Evolutionary conservation across 1,140 invertebrate genomes (phyloP), one percentile per base, ranked within the genome.

Genomic region (Meteorus sp.): DNA sequence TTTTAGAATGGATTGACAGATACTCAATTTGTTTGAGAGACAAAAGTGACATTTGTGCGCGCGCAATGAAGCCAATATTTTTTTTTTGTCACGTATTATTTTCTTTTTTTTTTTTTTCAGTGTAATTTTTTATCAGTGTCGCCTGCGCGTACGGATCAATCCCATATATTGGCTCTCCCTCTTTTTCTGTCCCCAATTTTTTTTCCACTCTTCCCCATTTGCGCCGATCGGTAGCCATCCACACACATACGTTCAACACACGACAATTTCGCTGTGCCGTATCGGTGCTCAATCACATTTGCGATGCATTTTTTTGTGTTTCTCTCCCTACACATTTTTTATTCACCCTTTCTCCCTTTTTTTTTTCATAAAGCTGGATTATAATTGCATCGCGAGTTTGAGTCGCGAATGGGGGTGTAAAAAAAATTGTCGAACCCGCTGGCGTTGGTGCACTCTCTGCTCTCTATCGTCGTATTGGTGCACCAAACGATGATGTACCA

Each of bases 221-320:
- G n/a, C n/a, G n/a, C n/a, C n/a, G n/a, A n/a, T n/a, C n/a, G n/a
- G n/a, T 35, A 13, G 50, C 45, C 43, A 27, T 41, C 13, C 31
- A 53, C 45, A 29, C 37, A 31, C 29, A 33, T 11, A 33, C 29
- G 29, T 33, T 33, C 6, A 29, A 39, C 13, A 7, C 8, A 15
- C 35, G 35, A 39, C 35, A 39, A n/a, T 74, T 70, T 73, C 70
- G 67, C 59, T 13, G 69, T 65, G 61, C 62, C 70, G 75, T 78
- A 78, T 77, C 76, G 75, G 73, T 76, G 74, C 77, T 78, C 77
- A 78, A 78, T 79, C 77, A 78, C 75, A 78, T 78, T 78, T 78
- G 77, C 71, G 74, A 79, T 79, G 76, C 77, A 79, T 77, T 78
- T 77, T n/a, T n/a, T n/a, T n/a, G n/a, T n/a, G n/a, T n/a, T n/a